Evolutionary conservation across 2,113 vertebrate genomes (phyloP), one percentile per base, ranked within the genome.

Genomic region (Zosterops borbonicus): DNA sequence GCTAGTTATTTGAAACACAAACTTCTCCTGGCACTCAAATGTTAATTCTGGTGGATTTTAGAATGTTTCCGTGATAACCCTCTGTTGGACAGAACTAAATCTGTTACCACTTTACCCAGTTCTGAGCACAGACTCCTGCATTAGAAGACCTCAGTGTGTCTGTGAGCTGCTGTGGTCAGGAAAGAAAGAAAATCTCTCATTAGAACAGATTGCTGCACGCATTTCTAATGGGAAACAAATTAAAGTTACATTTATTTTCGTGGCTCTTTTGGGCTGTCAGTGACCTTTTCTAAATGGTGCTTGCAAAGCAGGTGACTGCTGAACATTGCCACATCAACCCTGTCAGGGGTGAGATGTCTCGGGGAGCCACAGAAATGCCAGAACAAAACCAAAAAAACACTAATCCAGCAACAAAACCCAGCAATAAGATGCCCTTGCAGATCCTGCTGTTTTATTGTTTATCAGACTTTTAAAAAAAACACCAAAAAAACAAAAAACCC

Each of bases 181-280:
- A 53, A 49, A 53, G 69, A 68, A 65, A 75, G 49, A 47, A 94
- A 89, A 88, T 52, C 37, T 90, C 70, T 84, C 75, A 65, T 88
- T 88, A 73, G 79, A 67, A 77, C 75, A 74, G 39, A 92, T 56
- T 77, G 47, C 84, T 80, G 70, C 52, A n/a, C 5, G 6, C 21
- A 29, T 80, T 94, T 80, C 75, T 96, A 86, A 95, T 92, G 56
- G 76, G 29, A 76, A 88, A 67, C 27, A 85, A 90, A 91, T 90
- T 83, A 92, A 94, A 91, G 42, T 53, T 79, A 76, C 78, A 69
- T 75, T 88, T 87, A 55, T 87, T 94, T 90, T 62, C 5, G 10
- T 55, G 59, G 55, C 82, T 65, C 81, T 94, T 82, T 65, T 58
- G 67, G 67, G 71, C 50, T 90, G 84, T 59, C 79, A 35, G 47